Evolutionary conservation across 2,113 vertebrate species (phyloP).

Genomic region (Propithecus coquereli): DNA sequence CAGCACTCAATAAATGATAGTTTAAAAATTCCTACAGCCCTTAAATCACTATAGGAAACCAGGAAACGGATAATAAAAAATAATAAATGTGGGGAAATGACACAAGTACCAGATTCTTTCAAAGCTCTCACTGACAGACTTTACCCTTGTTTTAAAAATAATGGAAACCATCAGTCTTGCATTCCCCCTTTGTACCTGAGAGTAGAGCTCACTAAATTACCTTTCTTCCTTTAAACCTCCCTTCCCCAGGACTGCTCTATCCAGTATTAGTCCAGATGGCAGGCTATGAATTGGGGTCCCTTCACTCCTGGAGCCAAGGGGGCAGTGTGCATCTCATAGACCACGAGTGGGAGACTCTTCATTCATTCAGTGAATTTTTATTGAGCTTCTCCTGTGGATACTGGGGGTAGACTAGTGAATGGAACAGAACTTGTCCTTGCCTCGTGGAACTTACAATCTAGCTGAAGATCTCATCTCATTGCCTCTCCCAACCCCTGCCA

Average conservation of each 20-base stretch:
- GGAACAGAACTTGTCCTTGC: not conserved
- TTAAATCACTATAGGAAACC: constrained; percentile 12
- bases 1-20: constrained; percentile 5
- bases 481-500: not conserved
- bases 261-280: not conserved
- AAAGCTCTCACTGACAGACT: not conserved
- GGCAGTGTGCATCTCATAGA: not conserved
- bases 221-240: not conserved
- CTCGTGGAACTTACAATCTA: not conserved
- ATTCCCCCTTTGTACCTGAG: not conserved
- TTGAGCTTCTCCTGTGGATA: not conserved
- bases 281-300: not conserved
- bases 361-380: not conserved
- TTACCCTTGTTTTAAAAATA: constrained; percentile 2
- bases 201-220: not conserved
- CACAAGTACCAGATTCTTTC: not conserved
- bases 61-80: constrained; percentile 38
- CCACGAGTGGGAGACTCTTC: not conserved
- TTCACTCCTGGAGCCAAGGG: not conserved
- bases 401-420: not conserved
- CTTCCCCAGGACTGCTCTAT: not conserved
- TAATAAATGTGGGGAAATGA: not conserved
- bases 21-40: constrained; percentile 21
- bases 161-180: not conserved
- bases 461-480: not conserved